These are phyloP conservation scores for Agonopterix heracliana DNA, from an alignment of 2,888 invertebrate species.

Conservation along the genomic window DNA sequence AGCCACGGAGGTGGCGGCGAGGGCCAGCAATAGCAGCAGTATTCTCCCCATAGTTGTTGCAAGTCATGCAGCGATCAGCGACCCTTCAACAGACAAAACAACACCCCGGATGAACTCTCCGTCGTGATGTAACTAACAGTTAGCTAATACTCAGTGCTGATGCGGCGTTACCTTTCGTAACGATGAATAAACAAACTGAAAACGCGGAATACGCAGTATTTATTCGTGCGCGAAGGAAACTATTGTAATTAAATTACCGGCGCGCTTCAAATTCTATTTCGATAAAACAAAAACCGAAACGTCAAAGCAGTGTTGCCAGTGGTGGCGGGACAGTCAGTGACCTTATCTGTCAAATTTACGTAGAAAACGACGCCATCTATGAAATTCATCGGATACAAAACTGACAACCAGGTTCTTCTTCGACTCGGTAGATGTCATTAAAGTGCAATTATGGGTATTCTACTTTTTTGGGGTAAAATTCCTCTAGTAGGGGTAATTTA, in stretches of 20 bases:
- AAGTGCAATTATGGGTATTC: no score
- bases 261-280: neutral
- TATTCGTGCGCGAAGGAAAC: conserved; percentile 5
- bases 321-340: no score
- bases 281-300: neutral
- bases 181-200: neutral
- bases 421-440: no score
- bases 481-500: no score
- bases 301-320: no score
- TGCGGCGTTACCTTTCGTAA: conserved; percentile 6
- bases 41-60: conserved; percentile 44
- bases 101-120: neutral
- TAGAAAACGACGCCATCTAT: no score
- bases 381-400: no score
- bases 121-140: neutral
- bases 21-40: conserved; percentile 37
- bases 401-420: no score
- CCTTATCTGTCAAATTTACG: no score
- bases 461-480: no score
- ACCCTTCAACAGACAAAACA: neutral
- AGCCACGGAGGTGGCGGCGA: conserved; percentile 37
- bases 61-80: conserved; percentile 31
- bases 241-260: conserved; percentile 10
- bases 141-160: neutral
- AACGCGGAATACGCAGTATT: conserved; percentile 6